Conservation (phyloP, 2,113 vertebrate species). For the Apodemus sylvaticus region DNA sequence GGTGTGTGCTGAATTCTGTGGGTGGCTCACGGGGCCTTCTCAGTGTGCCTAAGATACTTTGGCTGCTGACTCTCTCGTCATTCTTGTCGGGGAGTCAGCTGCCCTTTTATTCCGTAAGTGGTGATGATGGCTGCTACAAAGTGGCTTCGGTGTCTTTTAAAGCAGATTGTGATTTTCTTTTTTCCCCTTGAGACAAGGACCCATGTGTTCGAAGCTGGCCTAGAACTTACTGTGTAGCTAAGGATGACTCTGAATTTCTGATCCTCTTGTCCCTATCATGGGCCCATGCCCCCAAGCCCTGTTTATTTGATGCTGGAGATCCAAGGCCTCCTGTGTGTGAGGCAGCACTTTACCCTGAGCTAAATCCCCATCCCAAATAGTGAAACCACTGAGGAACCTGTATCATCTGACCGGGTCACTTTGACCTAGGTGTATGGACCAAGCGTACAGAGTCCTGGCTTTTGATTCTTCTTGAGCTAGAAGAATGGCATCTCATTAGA, state of each 20-base stretch:
- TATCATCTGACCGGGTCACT: neutral
- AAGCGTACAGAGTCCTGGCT: neutral
- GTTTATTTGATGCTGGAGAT: neutral
- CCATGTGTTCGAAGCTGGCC: neutral
- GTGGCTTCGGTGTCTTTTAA: neutral
- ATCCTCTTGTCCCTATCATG: neutral
- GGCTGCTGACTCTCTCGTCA: neutral
- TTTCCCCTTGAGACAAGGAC: neutral
- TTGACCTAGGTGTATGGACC: constrained; percentile 4
- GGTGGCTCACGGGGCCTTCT: neutral
- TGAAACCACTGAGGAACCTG: neutral
- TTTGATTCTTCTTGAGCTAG: constrained; percentile 39
- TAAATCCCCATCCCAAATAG: neutral
- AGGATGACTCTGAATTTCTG: too few species aligned
- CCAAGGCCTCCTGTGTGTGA: neutral
- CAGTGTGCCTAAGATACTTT: neutral
- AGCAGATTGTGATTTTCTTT: neutral
- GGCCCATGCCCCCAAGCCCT: too few species aligned
- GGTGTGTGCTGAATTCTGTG: neutral
- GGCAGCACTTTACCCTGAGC: neutral
- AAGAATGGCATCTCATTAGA: neutral
- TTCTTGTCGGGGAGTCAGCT: neutral
- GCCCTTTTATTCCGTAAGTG: constrained; percentile 19
- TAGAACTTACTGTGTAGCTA: neutral
- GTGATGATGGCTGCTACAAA: neutral